Base-by-base conservation (phyloP, 64 coral and sea anemone genomes). In the Cladopsammia gracilis region DNA sequence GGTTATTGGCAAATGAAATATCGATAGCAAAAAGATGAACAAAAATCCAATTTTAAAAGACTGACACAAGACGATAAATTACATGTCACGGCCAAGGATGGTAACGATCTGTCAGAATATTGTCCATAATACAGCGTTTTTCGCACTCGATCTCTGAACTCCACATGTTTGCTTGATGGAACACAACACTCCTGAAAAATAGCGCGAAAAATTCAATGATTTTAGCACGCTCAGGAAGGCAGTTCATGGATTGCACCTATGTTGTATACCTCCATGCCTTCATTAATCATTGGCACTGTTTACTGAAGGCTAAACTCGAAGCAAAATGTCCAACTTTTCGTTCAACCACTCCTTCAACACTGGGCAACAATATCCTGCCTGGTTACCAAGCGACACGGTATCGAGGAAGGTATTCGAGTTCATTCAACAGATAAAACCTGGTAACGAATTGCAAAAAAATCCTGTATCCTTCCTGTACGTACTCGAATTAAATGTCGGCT, bases 41-140 rank as follows among this genome's bases (percentile, higher is more conserved):
- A 34, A 34, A 34, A 34, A 34, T 34, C 34, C 34, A 34, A 34
- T 34, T 34, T 34, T 34, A 1, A 34, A 34, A 34, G 34, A 34
- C 34, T 34, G 34, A 34, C 34, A 34, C 34, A 34, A 34, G 34
- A 34, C 34, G 34, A 34, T 34, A 34, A 34, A 34, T 34, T 79
- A 97, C 96, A 92, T 94, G 96, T 97, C 25, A 97, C 92, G 16
- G 96, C 86, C 75, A 89, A 90, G 20, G 96, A 97, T 19, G 96
- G 96, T 10, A 97, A 74, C 2, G 96, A 97, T 7, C 82, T 82
- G 59, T 97, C 96, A 16, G 92, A 90, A 64, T 94, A 97, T 45
- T 93, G 88, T 1, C 96, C 96, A 79, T 97, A 97, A 58, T 97
- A 97, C 34, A 97, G 62, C 4, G 92, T 87, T 59, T 91, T 94